Evolutionary conservation across 2,888 invertebrate species (phyloP), one percentile per base, ranked within the genome.

Genomic region (Drosophila formosana): DNA sequence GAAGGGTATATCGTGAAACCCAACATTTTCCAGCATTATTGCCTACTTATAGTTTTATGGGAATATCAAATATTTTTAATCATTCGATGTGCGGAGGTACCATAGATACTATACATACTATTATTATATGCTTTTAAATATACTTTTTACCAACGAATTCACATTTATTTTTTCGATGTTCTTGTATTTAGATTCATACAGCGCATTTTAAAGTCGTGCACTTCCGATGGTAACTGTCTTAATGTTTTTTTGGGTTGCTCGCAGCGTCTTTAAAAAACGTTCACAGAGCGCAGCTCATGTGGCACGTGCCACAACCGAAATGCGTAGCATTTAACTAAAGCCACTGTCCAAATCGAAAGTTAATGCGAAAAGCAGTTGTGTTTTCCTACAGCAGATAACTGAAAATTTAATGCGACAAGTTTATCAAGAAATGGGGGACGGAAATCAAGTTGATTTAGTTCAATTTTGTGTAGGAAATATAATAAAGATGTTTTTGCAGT

Each of bases 321-420:
- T 77, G 79, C 65, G 71, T 69, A 68, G 81, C 75, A 86, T 86
- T 84, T 86, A 83, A 79, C 81, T 75, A 79, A 86, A 81, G 86
- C 83, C 73, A 83, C 84, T 81, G 77, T 62, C 79, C 79, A 86
- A 84, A 84, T 84, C 83, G 86, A 83, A 81, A 79, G 84, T 83
- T 85, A 85, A 85, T 85, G 69, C 46, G 78, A 49, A 69, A 66
- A 76, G 75, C 76, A 67, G 76, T 72, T 64, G 13, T 34, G 37
- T 23, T n/a, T 41, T 13, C 23, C 34, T 11, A 53, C 53, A 45
- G 18, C 52, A 57, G n/a, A 58, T 60, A 49, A 60, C 58, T 11
- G 43, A 52, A 51, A 74, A 70, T 51, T 65, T 51, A 55, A 57
- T 56, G 50, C 32, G 63, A 64, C 47, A 45, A 23, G 47, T 51